phyloP scores from a whole-genome alignment of 2,888 invertebrate genomes.

The Rhopalosiphum nymphaeae region DNA sequence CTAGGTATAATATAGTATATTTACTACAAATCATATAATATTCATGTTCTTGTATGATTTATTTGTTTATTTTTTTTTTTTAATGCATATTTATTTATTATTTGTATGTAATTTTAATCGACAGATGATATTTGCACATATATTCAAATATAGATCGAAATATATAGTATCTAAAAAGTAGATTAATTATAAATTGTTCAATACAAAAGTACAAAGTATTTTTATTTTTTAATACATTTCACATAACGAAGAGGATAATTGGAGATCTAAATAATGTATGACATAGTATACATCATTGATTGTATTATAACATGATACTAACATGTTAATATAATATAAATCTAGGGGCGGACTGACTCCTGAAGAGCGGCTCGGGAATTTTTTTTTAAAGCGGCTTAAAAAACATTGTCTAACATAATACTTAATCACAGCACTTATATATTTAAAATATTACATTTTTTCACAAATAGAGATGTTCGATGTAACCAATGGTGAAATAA shows the following conservation, averaged over 20 bases:
- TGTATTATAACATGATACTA: background rate
- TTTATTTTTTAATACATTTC: background rate
- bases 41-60: background rate
- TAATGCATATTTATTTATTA: background rate
- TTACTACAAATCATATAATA: background rate
- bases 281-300: background rate
- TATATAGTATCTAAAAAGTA: background rate
- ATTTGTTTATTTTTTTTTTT: background rate
- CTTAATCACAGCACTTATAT: too few relatives aligned
- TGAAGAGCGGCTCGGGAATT: background rate
- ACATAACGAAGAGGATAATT: background rate
- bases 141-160: too few relatives aligned
- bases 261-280: background rate
- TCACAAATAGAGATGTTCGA: too few relatives aligned
- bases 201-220: background rate
- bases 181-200: background rate
- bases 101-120: background rate
- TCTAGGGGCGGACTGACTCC: background rate
- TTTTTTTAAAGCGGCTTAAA: background rate
- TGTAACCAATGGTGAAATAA: too few relatives aligned
- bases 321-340: background rate
- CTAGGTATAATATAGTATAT: too few relatives aligned
- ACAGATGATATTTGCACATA: background rate
- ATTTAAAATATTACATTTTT: too few relatives aligned
- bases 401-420: background rate